Conservation (phyloP, 37 sponge, comb jelly and placozoan genomes). For the Bolinopsis microptera region DNA sequence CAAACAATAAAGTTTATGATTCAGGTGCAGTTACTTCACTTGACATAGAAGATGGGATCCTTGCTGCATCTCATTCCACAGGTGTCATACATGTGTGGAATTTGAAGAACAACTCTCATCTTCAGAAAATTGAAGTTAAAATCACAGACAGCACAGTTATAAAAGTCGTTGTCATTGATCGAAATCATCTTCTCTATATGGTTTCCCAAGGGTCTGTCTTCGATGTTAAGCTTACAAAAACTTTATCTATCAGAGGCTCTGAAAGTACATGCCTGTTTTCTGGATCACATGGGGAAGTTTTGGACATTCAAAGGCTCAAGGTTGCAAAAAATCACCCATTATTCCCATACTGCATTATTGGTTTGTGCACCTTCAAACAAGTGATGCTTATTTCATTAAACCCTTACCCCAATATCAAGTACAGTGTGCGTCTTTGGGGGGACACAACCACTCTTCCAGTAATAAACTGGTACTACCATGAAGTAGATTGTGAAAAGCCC, state of each 20-base stretch:
- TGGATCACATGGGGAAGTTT: conserved; percentile 60
- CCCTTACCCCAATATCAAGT: conserved; percentile 54
- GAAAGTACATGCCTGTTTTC: conserved; percentile 52
- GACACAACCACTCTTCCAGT: conserved; percentile 19
- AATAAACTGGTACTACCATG: conserved; percentile 61
- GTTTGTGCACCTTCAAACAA: conserved; percentile 53
- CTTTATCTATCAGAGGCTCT: conserved; percentile 22
- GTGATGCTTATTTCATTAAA: conserved; percentile 55
- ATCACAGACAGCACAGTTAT: conserved; percentile 18
- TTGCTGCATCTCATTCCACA: conserved; percentile 23
- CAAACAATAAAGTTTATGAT: conserved; percentile 27
- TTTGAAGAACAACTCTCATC: conserved; percentile 17
- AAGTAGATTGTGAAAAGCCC: conserved; percentile 15
- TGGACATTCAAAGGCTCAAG: background rate
- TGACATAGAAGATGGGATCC: conserved; percentile 21
- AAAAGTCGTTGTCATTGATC: conserved; percentile 43
- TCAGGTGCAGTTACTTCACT: conserved; percentile 47
- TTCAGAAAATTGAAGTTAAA: conserved; percentile 58
- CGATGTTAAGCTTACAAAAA: conserved; percentile 45
- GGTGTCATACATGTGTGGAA: conserved; percentile 52
- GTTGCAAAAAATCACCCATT: background rate
- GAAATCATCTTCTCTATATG: background rate
- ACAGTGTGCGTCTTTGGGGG: conserved; percentile 42
- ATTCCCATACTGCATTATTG: conserved; percentile 17
- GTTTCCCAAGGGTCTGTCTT: conserved; percentile 60